Evolutionary conservation across 2,888 invertebrate species (phyloP).

Genomic region (Petrophora chlorosata): DNA sequence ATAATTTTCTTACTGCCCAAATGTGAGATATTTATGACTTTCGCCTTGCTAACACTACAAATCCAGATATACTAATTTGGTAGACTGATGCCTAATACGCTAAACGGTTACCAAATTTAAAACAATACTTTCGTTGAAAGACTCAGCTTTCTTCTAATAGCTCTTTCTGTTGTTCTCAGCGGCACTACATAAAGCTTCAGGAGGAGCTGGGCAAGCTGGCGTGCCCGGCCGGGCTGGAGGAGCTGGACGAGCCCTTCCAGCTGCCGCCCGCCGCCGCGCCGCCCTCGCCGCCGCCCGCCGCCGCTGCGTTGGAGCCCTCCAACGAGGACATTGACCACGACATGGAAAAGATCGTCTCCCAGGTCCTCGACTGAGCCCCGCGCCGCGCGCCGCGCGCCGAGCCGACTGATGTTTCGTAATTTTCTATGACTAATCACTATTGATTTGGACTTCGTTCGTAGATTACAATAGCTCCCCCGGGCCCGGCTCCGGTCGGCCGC

Average conservation of each 20-base stretch:
- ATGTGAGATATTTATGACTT: no score
- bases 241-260: slow-evolving; percentile 85
- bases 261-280: slow-evolving; percentile 67
- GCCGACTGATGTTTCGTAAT: background rate
- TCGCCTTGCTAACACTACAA: no score
- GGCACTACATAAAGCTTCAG: slow-evolving; percentile 92
- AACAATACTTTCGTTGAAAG: no score
- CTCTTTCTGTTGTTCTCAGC: slow-evolving; percentile 68
- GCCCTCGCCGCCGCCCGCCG: slow-evolving; percentile 32
- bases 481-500: background rate
- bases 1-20: no score
- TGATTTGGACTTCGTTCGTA: background rate
- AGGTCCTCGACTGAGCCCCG: slow-evolving; percentile 44
- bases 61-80: no score
- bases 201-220: slow-evolving; percentile 94
- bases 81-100: no score
- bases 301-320: slow-evolving; percentile 40
- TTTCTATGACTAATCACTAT: background rate
- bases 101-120: no score
- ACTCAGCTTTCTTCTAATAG: no score
- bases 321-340: slow-evolving; percentile 87
- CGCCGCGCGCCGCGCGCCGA: background rate
- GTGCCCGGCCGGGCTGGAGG: slow-evolving; percentile 90
- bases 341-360: slow-evolving; percentile 90
- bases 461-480: background rate